Evolutionary conservation across 2,797 vertebrate species (phyloP).

Genomic region (Sardinella longiceps): DNA sequence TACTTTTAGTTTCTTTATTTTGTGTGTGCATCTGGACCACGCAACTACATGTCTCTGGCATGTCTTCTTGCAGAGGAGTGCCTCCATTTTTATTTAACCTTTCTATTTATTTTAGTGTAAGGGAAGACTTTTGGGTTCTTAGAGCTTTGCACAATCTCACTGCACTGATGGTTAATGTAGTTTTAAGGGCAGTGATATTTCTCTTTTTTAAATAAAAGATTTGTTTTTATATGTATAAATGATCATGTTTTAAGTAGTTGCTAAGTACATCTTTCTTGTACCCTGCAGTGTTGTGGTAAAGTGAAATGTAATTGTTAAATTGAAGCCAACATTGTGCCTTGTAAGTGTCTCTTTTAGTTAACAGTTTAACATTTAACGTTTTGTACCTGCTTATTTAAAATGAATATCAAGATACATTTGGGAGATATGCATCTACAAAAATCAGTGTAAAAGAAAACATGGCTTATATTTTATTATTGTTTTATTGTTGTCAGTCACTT

Average conservation of each 20-base stretch:
- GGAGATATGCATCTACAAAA: background rate
- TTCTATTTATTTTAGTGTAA: conserved; percentile 55
- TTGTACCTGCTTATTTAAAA: background rate
- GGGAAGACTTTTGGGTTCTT: conserved; percentile 46
- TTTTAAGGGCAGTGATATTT: conserved; percentile 34
- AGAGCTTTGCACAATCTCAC: conserved; percentile 50
- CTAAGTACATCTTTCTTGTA: conserved; percentile 8
- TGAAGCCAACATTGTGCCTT: conserved; percentile 22
- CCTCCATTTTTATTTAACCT: conserved; percentile 41
- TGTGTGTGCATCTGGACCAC: background rate
- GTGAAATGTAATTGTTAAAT: background rate
- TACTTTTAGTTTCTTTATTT: background rate
- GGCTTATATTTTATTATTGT: background rate
- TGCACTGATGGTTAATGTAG: conserved; percentile 40
- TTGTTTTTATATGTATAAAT: conserved; percentile 22
- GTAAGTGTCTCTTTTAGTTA: background rate
- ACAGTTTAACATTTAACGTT: background rate
- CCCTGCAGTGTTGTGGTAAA: background rate
- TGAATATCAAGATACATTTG: background rate
- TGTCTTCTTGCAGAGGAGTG: conserved; percentile 19
- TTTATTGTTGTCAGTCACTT: conserved; percentile 20
- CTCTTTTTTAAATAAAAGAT: conserved; percentile 22
- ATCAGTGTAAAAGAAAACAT: background rate
- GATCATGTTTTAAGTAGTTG: background rate
- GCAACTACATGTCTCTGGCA: conserved; percentile 17